These are phyloP conservation scores for Argopecten irradians DNA, from an alignment of 1,140 invertebrate species.

Conservation along the genomic window DNA sequence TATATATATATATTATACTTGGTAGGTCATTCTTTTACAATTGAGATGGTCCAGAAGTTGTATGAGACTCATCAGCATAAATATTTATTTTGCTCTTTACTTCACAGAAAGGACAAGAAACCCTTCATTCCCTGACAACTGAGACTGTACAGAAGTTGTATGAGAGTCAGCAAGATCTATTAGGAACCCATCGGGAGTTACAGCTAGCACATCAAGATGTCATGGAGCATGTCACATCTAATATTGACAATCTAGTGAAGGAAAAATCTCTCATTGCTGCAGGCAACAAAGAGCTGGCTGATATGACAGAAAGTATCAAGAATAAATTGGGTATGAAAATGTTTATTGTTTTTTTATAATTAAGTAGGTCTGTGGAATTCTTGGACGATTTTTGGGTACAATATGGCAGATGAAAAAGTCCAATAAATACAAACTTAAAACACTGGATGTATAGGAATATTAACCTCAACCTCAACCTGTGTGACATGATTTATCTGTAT, in stretches of 20 bases:
- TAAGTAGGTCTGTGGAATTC: not conserved
- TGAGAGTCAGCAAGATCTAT: conserved; percentile 79
- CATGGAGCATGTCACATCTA: conserved; percentile 77
- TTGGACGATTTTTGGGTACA: too few relatives aligned
- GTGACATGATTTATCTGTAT: too few relatives aligned
- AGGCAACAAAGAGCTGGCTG: conserved; percentile 80
- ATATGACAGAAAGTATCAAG: conserved; percentile 80
- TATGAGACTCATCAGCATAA: too few relatives aligned
- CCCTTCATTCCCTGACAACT: conserved; percentile 78
- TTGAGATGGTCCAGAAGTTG: too few relatives aligned
- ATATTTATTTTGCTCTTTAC: too few relatives aligned
- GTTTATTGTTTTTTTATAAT: not conserved
- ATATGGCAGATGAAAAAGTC: too few relatives aligned
- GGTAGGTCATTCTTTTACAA: too few relatives aligned
- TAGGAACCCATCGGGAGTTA: conserved; percentile 80
- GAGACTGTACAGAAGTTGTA: conserved; percentile 79
- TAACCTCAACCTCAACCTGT: too few relatives aligned
- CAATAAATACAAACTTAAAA: too few relatives aligned
- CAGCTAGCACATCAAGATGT: conserved; percentile 78
- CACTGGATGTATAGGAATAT: too few relatives aligned
- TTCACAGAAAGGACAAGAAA: conserved; percentile 80
- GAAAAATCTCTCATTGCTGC: conserved; percentile 82
- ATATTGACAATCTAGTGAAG: conserved; percentile 75
- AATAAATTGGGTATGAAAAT: conserved; percentile 79
- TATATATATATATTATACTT: too few relatives aligned